A percentile compares a stretch with the other conserved stretches of the same genome.
These are phyloP conservation scores for Fregata magnificens DNA, from an alignment of 2,113 vertebrate species.

Conservation along the genomic window DNA sequence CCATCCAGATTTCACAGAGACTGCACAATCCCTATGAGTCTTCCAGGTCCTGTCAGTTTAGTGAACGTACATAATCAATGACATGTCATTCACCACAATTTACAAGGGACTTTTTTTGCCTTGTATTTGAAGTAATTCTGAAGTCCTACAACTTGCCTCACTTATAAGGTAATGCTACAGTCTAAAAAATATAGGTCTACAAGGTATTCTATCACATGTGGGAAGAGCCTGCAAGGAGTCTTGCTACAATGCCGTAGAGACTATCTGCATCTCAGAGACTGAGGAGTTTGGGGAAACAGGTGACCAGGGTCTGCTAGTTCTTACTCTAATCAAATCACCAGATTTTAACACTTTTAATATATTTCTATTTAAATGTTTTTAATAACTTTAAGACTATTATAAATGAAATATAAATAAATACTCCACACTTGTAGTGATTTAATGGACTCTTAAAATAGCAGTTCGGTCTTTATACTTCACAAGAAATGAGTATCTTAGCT, in stretches of 20 bases:
- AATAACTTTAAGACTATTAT: background rate
- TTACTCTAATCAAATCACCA: background rate
- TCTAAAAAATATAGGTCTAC: background rate
- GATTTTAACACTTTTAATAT: background rate
- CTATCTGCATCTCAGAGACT: background rate
- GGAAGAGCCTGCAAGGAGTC: background rate
- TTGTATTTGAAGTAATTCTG: background rate
- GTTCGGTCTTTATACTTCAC: background rate
- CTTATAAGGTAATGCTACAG: background rate
- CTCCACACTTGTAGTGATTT: background rate
- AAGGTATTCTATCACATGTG: background rate
- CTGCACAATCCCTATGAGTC: background rate
- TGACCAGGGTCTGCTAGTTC: background rate
- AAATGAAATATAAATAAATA: background rate
- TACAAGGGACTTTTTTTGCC: background rate
- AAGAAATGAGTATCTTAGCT: background rate
- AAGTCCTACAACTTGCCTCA: background rate
- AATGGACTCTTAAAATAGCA: background rate
- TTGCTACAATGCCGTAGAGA: background rate
- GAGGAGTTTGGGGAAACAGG: background rate
- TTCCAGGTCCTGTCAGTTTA: background rate
- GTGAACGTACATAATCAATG: background rate
- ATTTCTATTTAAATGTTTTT: background rate
- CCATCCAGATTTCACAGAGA: background rate
- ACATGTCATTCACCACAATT: background rate